Evolutionary conservation across 2,888 invertebrate species (phyloP), one percentile per base, ranked within the genome.

Genomic region (Abrostola tripartita): DNA sequence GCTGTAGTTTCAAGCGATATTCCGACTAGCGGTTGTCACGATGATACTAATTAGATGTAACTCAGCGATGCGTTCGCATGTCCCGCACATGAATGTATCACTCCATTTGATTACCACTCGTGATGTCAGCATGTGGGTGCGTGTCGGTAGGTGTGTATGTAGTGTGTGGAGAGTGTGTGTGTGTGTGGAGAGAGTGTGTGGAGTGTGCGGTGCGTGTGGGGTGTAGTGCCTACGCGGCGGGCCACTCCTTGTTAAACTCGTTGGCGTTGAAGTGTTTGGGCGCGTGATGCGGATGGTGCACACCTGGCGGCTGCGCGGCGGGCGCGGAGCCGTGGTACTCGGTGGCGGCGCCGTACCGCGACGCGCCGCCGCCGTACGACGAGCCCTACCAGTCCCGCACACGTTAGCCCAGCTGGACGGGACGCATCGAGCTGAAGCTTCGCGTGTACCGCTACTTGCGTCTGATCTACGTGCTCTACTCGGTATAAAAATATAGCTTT

Each of bases 221-320:
- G 60, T 51, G 59, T 50, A 62, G 41, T 49, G 61, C 67, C 84
- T 95, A 95, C 81, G 95, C 94, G 92, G 94, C 92, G 81, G 94
- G 94, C 95, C 95, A 95, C 92, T 95, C 95, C 94, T 95, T 95
- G 93, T 88, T 92, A 91, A 94, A 94, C 89, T 95, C 95, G 90
- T 88, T 91, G 88, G 90, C 86, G 87, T 78, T 87, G 94, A 94
- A 95, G 92, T 95, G 95, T 93, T 95, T 95, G 90, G 93, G 95
- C 89, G 95, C 94, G 93, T 94, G 95, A 82, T 95, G 94, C 92
- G 94, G 93, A 74, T 90, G 92, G 87, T 93, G 95, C 92, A 92
- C 93, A 94, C 93, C 93, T 94, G 93, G 92, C 80, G 90, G 93
- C 88, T 89, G 92, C 79, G 90, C 88, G 83, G 88, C 87, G 78